Evolutionary conservation across 1,140 invertebrate species (phyloP).

Genomic region (Drosophila grimshawi): DNA sequence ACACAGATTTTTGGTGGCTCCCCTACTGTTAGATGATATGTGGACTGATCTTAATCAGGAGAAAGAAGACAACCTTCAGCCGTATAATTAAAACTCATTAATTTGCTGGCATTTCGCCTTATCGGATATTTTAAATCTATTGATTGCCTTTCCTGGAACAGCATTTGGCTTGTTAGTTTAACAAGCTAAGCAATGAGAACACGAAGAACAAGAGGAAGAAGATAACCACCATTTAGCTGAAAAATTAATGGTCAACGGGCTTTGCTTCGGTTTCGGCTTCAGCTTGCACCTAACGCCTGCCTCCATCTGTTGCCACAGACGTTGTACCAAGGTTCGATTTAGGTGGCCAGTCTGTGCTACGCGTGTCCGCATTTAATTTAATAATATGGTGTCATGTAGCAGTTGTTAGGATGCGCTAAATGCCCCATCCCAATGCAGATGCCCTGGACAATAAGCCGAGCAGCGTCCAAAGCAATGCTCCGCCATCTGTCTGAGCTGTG

Average conservation of each 20-base stretch:
- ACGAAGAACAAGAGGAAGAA: not conserved
- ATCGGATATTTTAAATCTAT: constrained; percentile 56
- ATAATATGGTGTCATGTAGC: constrained; percentile 80
- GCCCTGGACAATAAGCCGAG: not conserved
- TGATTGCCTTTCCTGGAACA: constrained; percentile 68
- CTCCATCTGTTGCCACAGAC: constrained; percentile 59
- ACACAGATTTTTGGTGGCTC: constrained; percentile 33
- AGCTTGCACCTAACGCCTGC: constrained; percentile 27
- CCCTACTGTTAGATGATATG: constrained; percentile 49
- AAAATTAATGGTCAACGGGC: constrained; percentile 71
- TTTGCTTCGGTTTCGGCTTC: constrained; percentile 22
- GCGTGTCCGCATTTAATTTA: constrained; percentile 79
- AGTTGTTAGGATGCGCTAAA: constrained; percentile 80
- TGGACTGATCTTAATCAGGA: constrained; percentile 61
- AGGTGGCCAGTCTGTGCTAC: constrained; percentile 47
- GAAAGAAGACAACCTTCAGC: not conserved
- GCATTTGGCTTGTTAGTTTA: constrained; percentile 61
- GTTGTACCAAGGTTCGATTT: constrained; percentile 50
- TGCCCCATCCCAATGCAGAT: constrained; percentile 45
- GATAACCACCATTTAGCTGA: constrained; percentile 56
- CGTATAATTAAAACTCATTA: constrained; percentile 76
- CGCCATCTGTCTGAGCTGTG: constrained; percentile 72
- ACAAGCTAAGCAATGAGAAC: constrained; percentile 40
- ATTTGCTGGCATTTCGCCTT: constrained; percentile 49
- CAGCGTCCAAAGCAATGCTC: constrained; percentile 13